Percentiles rank a stretch among this genome's conserved stretches.
Evolutionary conservation across 1,140 invertebrate species (phyloP).

Genomic region (Drosophila fuyamai): DNA sequence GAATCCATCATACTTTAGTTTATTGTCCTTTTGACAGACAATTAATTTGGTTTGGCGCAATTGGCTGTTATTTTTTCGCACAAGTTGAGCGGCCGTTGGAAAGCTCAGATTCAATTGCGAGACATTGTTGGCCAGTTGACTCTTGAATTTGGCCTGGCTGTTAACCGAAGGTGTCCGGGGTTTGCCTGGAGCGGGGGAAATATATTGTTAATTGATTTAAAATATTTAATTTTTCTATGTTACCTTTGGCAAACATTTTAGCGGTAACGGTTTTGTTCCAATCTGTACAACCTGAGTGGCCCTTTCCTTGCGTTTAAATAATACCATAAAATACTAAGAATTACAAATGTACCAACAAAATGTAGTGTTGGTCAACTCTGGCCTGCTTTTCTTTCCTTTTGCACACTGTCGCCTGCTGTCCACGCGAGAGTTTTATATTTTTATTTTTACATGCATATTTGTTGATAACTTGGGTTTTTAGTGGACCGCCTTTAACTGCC

Average conservation of each 20-base stretch:
- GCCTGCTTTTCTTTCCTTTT: slow-evolving; percentile 3
- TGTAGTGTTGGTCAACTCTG: neutral
- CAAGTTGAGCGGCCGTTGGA: slow-evolving; percentile 48
- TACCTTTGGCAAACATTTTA: slow-evolving; percentile 61
- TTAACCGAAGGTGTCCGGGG: slow-evolving; percentile 21
- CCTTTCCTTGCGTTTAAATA: neutral
- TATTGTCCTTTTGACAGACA: slow-evolving; percentile 56
- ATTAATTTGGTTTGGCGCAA: slow-evolving; percentile 64
- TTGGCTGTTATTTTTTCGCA: slow-evolving; percentile 46
- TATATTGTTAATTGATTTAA: neutral
- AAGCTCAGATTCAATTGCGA: slow-evolving; percentile 41
- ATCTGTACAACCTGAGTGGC: no score
- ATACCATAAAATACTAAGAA: neutral
- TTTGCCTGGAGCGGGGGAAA: slow-evolving; percentile 1
- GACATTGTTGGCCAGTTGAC: slow-evolving; percentile 11
- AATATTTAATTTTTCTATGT: neutral
- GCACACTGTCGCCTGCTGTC: slow-evolving; percentile 24
- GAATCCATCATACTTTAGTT: slow-evolving; percentile 63
- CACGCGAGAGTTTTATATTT: slow-evolving; percentile 62
- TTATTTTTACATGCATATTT: slow-evolving; percentile 59
- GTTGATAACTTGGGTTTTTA: slow-evolving; percentile 47
- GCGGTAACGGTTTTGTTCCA: slow-evolving; percentile 12
- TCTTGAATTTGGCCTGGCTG: slow-evolving; percentile 56
- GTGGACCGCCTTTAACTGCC: slow-evolving; percentile 17
- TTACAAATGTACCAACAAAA: no score